Conservation (phyloP, 2,888 invertebrate species). For the Exocentrus adspersus region DNA sequence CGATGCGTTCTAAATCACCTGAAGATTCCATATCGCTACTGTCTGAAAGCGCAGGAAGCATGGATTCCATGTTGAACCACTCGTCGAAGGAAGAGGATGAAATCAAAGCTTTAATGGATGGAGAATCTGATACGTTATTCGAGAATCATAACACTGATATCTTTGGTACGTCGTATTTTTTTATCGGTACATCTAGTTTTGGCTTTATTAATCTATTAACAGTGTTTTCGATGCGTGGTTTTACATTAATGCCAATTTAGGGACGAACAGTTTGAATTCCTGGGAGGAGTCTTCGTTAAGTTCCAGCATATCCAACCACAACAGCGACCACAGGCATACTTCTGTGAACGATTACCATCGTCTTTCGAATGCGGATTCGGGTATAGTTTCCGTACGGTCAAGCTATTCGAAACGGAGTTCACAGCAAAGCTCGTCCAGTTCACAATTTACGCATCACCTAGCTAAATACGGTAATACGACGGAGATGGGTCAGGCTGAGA, state of each 20-base stretch:
- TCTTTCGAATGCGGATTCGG: slow-evolving; percentile 65
- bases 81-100: slow-evolving; percentile 88
- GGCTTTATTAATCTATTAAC: slow-evolving; percentile 15
- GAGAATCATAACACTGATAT: slow-evolving; percentile 61
- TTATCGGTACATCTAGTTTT: background rate
- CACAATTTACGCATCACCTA: slow-evolving; percentile 54
- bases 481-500: slow-evolving; percentile 55
- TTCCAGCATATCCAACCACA: slow-evolving; percentile 56
- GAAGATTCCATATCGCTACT: slow-evolving; percentile 76
- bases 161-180: slow-evolving; percentile 46
- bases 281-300: slow-evolving; percentile 60
- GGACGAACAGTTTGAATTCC: slow-evolving; percentile 54
- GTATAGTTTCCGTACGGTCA: slow-evolving; percentile 72
- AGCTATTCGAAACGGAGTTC: slow-evolving; percentile 71
- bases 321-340: slow-evolving; percentile 50
- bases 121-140: slow-evolving; percentile 54
- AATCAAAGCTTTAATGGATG: slow-evolving; percentile 71
- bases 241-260: slow-evolving; percentile 35
- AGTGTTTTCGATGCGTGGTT: too few species aligned
- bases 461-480: slow-evolving; percentile 44
- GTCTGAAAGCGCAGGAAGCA: slow-evolving; percentile 79
- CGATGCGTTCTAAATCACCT: slow-evolving; percentile 79
- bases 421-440: slow-evolving; percentile 68
- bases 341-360: slow-evolving; percentile 57
- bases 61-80: slow-evolving; percentile 88